Base-by-base conservation (phyloP, 2,888 invertebrate genomes). In the Rhingia rostrata region DNA sequence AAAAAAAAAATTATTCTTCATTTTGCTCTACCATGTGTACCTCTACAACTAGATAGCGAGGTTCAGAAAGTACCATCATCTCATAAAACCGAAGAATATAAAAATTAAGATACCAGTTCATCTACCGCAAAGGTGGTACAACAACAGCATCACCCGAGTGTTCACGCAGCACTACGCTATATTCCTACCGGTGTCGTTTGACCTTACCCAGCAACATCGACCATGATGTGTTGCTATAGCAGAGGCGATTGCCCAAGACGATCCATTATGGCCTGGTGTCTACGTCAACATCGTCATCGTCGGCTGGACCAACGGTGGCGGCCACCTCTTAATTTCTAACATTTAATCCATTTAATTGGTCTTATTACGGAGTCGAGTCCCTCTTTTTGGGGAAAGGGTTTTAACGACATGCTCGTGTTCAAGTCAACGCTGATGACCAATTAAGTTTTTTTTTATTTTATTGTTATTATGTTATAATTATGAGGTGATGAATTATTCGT, bases 331-430 rank as follows among this genome's bases (percentile, higher is more conserved):
- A 77, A 82, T 82, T 77, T 70, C 54, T 70, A 83, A 69, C 81
- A 77, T 72, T 82, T 81, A 75, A 69, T 70, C 43, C 61, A 58
- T 67, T 72, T 83, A 83, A 78, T 83, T 78, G 83, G 67, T 22
- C 73, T 73, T 83, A 83, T 83, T 78, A 78, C 78, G 35, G 73
- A 61, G 22, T 10, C n/a, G 45, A 22, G 22, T 22, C 14, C 60
- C 33, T 35, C 41, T 33, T 30, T 51, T 33, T 14, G 43, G 45
- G 14, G 74, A 51, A 81, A 75, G 60, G 70, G 47, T 82, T 82
- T n/a, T 77, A 82, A 82, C 77, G 70, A 82, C 77, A 49, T 82
- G 66, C 66, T 70, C 82, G 75, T 82, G 81, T 77, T 82, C 51
- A 60, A 51, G 64, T 45, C 82, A 7, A 66, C 53, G 53, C 64